Conservation (phyloP, 2,888 invertebrate genomes). For the Epicampocera succincta region DNA sequence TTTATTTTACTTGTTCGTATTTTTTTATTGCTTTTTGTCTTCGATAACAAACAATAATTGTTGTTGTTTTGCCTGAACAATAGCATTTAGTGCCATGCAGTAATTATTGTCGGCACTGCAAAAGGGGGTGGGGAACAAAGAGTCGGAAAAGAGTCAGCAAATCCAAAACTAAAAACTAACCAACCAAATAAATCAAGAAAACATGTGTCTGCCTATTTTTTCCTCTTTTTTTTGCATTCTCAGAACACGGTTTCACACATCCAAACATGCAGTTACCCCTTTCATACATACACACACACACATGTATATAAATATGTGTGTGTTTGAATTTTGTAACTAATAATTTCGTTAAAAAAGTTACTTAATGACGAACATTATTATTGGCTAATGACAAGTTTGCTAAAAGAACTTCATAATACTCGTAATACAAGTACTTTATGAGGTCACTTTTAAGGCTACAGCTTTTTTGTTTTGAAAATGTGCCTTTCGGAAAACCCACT, state of each 20-base stretch:
- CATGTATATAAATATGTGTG: too few species aligned
- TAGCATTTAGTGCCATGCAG: slow-evolving; percentile 30
- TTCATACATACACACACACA: too few species aligned
- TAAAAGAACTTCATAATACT: too few species aligned
- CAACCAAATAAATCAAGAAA: slow-evolving; percentile 32
- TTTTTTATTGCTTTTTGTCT: slow-evolving; percentile 1
- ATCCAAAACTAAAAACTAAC: slow-evolving; percentile 34
- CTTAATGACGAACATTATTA: too few species aligned
- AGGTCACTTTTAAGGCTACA: too few species aligned
- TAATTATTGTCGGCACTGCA: slow-evolving; percentile 22
- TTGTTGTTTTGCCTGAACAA: slow-evolving; percentile 33
- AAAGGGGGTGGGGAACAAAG: not conserved
- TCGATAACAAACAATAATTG: slow-evolving; percentile 15
- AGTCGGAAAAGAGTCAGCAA: not conserved
- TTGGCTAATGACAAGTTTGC: too few species aligned
- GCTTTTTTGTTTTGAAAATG: too few species aligned
- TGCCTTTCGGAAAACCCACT: too few species aligned
- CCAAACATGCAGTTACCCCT: not conserved
- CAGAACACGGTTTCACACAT: not conserved
- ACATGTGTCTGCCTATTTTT: not conserved
- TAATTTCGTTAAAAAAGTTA: too few species aligned
- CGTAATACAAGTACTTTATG: too few species aligned
- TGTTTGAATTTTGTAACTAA: too few species aligned
- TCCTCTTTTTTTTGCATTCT: not conserved
- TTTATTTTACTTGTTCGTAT: slow-evolving; percentile 18